Base-by-base conservation (phyloP, 2,113 vertebrate genomes). In the Poeciliopsis occidentalis region DNA sequence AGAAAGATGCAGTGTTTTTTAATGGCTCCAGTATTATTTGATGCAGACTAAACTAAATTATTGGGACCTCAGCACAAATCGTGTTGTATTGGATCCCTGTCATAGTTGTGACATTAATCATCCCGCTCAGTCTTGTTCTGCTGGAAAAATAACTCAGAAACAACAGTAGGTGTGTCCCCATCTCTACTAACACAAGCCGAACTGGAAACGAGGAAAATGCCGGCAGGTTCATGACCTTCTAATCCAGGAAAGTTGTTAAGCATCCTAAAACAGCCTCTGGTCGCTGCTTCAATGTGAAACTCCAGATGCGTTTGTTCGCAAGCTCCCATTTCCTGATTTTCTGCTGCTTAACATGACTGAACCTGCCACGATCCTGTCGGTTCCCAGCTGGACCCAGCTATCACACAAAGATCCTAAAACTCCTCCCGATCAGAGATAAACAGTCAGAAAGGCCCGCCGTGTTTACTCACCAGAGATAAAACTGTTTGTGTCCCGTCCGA, bases 391-490 rank as follows among this genome's bases (percentile, higher is more conserved):
- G 57, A 29, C 19, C 69, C 15, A 22, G 31, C 32, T 66, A 39
- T 79, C 71, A 67, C 31, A 70, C 75, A 79, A 15, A 66, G 27
- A n/a, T 51, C 24, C 51, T 69, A 71, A 80, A 77, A 54, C 71
- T 29, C 30, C n/a, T 66, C 47, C 54, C 80, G 22, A 66, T 22
- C 7, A 69, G 0, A 76, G 32, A 79, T 75, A 60, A 62, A 8
- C 76, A 64, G 57, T 12, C 60, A 60, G 4, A 67, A 19, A 67
- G 17, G 13, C 2, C 1, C n/a, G 4, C 68, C 2, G 60, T 76
- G 32, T 89, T 83, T 79, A 85, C 90, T 92, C 78, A 93, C 92
- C 90, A 76, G 73, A 74, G 76, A 85, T 82, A 32, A 84, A 83
- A 79, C 26, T 37, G 66, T 71, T 68, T 30, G 32, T 86, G 27